A percentile compares a stretch with the other conserved stretches of the same genome.
phyloP scores from a whole-genome alignment of 2,113 vertebrate genomes.

The Tringa solitaria region DNA sequence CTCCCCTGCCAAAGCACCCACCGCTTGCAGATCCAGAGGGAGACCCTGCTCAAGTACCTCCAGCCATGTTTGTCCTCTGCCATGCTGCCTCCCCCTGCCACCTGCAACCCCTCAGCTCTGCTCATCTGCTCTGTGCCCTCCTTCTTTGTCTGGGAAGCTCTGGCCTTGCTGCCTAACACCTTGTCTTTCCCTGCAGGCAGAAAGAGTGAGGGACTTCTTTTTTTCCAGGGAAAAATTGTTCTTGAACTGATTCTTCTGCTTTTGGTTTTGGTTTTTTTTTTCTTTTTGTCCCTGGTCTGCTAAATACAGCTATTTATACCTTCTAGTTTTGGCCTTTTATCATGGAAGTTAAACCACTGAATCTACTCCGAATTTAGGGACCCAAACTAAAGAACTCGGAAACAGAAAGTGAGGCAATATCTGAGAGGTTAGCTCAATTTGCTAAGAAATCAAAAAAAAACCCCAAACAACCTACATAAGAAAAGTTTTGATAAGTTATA shows the following conservation, averaged over 20 bases:
- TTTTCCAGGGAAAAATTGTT: background rate
- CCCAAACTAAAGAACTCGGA: background rate
- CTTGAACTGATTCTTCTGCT: background rate
- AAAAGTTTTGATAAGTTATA: background rate
- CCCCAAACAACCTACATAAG: background rate
- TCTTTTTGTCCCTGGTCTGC: background rate
- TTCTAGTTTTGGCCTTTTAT: background rate
- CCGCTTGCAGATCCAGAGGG: fast-evolving
- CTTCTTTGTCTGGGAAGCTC: background rate
- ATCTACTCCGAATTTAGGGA: background rate
- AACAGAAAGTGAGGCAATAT: background rate
- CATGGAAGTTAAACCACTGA: background rate
- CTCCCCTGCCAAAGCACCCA: background rate
- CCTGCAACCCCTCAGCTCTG: background rate
- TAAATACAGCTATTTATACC: background rate
- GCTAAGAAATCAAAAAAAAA: background rate
- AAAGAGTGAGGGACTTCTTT: background rate
- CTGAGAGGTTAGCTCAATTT: background rate
- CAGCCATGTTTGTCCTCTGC: background rate
- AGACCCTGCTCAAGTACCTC: background rate
- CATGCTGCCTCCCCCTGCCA: fast-evolving
- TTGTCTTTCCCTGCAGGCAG: background rate
- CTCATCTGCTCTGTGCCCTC: background rate
- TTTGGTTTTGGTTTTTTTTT: too few species aligned
- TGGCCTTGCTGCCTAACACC: background rate